phyloP scores from a whole-genome alignment of 2,113 vertebrate species.

The Manacus vitellinus region DNA sequence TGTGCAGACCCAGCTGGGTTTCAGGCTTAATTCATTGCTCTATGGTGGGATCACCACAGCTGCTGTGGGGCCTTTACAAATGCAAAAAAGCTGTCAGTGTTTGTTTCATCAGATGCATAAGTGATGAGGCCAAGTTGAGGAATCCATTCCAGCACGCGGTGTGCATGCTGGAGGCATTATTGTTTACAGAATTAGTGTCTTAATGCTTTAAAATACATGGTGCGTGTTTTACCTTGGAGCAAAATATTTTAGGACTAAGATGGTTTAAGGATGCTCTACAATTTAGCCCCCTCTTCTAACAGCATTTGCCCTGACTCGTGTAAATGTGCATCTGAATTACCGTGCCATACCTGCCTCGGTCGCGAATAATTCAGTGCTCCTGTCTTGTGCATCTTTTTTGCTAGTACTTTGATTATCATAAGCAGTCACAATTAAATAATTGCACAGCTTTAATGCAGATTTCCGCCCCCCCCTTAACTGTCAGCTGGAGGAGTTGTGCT shows the following conservation, averaged over 20 bases:
- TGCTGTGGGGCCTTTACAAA: slow-evolving; percentile 99
- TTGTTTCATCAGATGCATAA: slow-evolving; percentile 98
- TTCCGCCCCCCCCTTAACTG: neutral
- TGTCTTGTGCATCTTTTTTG: neutral
- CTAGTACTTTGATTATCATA: neutral
- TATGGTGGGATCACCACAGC: slow-evolving; percentile 97
- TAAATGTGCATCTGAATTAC: neutral
- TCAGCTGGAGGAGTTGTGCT: neutral
- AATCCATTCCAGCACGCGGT: slow-evolving; percentile 84
- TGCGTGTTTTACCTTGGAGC: slow-evolving; percentile 73
- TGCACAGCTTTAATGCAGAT: neutral
- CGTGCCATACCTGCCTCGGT: neutral
- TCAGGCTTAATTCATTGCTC: slow-evolving; percentile 93
- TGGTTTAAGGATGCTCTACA: slow-evolving; percentile 35
- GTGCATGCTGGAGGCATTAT: slow-evolving; percentile 79
- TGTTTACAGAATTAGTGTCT: slow-evolving; percentile 82
- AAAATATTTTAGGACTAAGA: slow-evolving; percentile 47
- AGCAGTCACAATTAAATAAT: neutral
- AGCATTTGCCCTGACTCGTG: neutral
- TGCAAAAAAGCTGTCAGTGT: slow-evolving; percentile 99
- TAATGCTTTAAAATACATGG: slow-evolving; percentile 85
- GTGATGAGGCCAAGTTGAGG: slow-evolving; percentile 96
- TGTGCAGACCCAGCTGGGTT: slow-evolving; percentile 95
- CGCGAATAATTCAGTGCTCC: neutral
- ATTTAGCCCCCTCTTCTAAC: neutral